Base-by-base conservation (phyloP, 2,113 vertebrate species). In the Gadus chalcogrammus region DNA sequence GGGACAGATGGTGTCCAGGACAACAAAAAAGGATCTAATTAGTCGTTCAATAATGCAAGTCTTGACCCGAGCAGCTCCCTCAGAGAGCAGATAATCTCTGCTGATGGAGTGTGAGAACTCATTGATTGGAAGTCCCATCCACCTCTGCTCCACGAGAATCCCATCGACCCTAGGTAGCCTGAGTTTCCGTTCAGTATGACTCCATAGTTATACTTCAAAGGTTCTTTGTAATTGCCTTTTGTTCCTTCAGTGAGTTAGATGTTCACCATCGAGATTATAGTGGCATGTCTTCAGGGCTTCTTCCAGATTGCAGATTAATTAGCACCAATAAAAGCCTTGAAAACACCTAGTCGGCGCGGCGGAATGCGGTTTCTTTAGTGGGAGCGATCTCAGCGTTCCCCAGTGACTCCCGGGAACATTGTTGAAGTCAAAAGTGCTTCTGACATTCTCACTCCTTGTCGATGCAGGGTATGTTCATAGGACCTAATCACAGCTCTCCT, bases 21-120 rank as follows among this genome's bases (percentile, higher is more conserved):
- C 5, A 48, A 48, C 42, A 48, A 9, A 48, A 48, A 48, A 79
- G 79, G 72, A 58, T 73, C 83, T 90, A 89, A 90, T 90, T 91
- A 88, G 84, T 80, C 79, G 75, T 73, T 87, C 82, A 87, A 88
- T 81, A 80, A 85, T 84, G 67, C 73, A 3, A 81, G 82, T 74
- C 65, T 79, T 84, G 82, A 85, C 83, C 82, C 9, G 62, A 73
- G 72, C 82, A 79, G 68, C 74, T 75, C 69, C 68, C 75, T 79
- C 80, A 56, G 68, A 85, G 79, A 42, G 52, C 69, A 72, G 71
- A 79, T 89, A 90, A 90, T 91, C 87, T 86, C 74, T 64, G 68
- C 74, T 84, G 83, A 89, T 86, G 82, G 71, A 84, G 79, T 85
- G 82, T 84, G 82, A 88, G 78, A 75, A 82, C 73, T 77, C 82